These are phyloP conservation scores for Cataglyphis albicans DNA, from an alignment of 2,888 invertebrate species.

Conservation along the genomic window DNA sequence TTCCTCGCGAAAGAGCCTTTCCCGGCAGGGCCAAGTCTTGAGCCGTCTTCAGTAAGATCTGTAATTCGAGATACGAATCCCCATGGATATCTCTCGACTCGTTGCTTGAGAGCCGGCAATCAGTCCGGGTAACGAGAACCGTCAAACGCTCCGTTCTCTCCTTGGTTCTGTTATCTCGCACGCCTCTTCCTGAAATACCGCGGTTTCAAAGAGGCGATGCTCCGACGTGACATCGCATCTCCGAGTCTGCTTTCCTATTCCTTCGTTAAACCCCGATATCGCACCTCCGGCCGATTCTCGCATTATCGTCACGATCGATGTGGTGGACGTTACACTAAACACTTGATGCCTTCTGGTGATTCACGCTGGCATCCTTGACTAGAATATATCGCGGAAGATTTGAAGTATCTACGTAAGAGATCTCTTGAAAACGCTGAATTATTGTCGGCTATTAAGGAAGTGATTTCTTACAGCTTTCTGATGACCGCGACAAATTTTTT, in stretches of 20 bases:
- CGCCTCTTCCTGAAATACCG: constrained; percentile 41
- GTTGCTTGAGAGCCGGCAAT: constrained; percentile 72
- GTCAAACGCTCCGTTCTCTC: constrained; percentile 64
- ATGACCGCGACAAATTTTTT: neutral
- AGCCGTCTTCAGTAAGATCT: constrained; percentile 65
- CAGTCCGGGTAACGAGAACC: constrained; percentile 76
- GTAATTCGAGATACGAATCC: constrained; percentile 77
- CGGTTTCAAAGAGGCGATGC: constrained; percentile 43
- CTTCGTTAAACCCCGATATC: constrained; percentile 71
- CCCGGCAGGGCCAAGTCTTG: constrained; percentile 56
- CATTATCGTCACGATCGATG: constrained; percentile 71
- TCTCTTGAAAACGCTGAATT: constrained; percentile 21
- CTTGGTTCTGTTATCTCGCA: constrained; percentile 25
- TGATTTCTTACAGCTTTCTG: constrained; percentile 4
- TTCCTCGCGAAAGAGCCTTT: constrained; percentile 59
- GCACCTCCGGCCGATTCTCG: constrained; percentile 68
- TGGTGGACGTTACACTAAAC: constrained; percentile 66
- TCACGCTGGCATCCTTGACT: constrained; percentile 34
- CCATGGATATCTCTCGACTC: constrained; percentile 74
- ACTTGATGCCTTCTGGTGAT: constrained; percentile 70
- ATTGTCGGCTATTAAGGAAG: constrained; percentile 27
- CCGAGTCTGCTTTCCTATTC: constrained; percentile 27
- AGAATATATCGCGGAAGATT: constrained; percentile 25
- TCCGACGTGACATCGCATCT: constrained; percentile 61
- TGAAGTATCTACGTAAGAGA: constrained; percentile 30